phyloP scores from a whole-genome alignment of 2,888 invertebrate species.

The Lasius platythorax region DNA sequence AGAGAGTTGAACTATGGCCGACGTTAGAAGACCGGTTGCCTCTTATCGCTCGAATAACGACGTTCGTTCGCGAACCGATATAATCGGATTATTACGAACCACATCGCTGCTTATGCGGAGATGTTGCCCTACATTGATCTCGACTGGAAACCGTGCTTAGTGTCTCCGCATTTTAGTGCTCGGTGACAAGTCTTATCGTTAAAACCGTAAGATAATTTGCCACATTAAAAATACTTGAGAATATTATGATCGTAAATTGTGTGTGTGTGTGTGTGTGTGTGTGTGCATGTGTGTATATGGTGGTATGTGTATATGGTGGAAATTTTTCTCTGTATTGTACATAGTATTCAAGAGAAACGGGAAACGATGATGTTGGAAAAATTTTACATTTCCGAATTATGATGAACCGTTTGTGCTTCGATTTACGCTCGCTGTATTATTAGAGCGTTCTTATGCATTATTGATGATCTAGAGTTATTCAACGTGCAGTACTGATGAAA shows the following conservation, averaged over 20 bases:
- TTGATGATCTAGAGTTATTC: neutral
- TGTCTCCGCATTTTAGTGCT: neutral
- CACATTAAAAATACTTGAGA: neutral
- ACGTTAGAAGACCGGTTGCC: neutral
- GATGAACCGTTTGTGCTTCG: constrained; percentile 13
- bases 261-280: neutral
- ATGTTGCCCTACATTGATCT: neutral
- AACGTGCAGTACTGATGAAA: constrained; percentile 24
- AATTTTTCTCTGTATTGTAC: neutral
- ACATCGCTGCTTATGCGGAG: constrained; percentile 13
- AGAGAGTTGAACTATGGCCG: constrained; percentile 1
- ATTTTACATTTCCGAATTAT: neutral
- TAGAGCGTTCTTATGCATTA: constrained; percentile 8
- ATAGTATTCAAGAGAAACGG: neutral
- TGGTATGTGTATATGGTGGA: neutral
- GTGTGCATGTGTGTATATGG: neutral
- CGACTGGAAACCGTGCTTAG: constrained; percentile 33
- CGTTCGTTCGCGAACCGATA: neutral
- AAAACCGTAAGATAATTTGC: neutral
- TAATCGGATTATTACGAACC: neutral
- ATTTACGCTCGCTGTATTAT: constrained; percentile 8
- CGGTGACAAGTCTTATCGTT: neutral
- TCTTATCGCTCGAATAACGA: constrained; percentile 31
- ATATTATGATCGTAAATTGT: neutral
- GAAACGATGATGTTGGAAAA: neutral